Conservation (phyloP, 2,113 vertebrate genomes). For the Carassius gibelio region DNA sequence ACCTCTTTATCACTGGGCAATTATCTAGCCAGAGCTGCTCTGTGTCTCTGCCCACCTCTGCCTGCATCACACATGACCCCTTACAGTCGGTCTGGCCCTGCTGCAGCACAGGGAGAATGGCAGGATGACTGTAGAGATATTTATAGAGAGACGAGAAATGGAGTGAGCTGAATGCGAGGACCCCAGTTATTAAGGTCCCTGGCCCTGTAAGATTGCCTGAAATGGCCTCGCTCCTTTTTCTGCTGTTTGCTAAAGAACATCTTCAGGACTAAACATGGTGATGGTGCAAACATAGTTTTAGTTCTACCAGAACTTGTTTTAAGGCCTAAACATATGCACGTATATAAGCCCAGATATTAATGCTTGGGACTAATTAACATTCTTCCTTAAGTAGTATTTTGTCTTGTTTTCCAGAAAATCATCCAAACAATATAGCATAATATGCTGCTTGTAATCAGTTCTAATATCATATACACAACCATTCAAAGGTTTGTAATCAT, state of each 20-base stretch:
- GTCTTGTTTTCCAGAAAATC: neutral
- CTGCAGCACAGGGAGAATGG: slow-evolving; percentile 4
- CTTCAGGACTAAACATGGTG: neutral
- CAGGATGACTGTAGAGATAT: slow-evolving; percentile 29
- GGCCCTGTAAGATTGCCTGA: slow-evolving; percentile 53
- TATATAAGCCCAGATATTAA: neutral
- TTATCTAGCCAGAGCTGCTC: slow-evolving; percentile 77
- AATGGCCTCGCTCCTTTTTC: slow-evolving; percentile 24
- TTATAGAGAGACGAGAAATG: slow-evolving; percentile 40
- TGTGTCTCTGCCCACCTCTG: slow-evolving; percentile 71
- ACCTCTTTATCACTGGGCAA: slow-evolving; percentile 84
- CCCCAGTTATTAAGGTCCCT: slow-evolving; percentile 54
- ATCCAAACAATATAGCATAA: neutral
- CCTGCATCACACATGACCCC: slow-evolving; percentile 72
- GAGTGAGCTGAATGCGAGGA: slow-evolving; percentile 40
- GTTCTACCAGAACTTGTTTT: neutral
- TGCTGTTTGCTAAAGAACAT: slow-evolving; percentile 8
- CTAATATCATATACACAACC: neutral
- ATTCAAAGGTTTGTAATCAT: neutral
- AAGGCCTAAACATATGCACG: neutral
- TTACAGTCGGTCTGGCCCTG: slow-evolving; percentile 61
- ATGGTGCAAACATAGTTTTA: neutral
- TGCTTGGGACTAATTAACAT: neutral
- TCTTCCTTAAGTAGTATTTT: neutral
- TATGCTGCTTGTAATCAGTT: too few relatives aligned